Evolutionary conservation across 2,797 vertebrate genomes (phyloP), one percentile per base, ranked within the genome.

Genomic region (Sardinella longiceps): DNA sequence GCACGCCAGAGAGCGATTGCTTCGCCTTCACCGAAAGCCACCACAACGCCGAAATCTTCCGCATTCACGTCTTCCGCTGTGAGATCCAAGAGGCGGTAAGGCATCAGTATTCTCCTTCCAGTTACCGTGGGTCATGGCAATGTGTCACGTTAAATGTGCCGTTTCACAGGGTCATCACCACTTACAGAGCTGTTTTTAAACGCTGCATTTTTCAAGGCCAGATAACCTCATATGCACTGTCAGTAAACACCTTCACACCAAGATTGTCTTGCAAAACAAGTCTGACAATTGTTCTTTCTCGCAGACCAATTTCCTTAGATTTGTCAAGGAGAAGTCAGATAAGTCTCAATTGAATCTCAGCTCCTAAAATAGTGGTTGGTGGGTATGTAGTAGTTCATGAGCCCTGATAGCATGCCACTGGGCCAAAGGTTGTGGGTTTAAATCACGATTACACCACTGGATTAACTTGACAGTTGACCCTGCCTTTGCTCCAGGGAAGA

Each of bases 21-120:
- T 99, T 99, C 87, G 98, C 98, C 89, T 99, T 99, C 92, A 99
- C 98, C 0, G 98, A 99, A 94, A 99, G 98, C 95, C 98, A 99
- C 94, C 97, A 97, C 94, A 99, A 99, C 23, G 94, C 98, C 0
- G 98, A 99, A 91, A 97, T 99, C 94, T 99, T 99, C 96, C 96
- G 98, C 92, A 99, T 99, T 93, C 98, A 99, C 0, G 98, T 99
- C 93, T 99, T 99, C 92, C 97, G 98, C 88, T 99, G 98, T 91
- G 97, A 99, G 94, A 99, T 99, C 94, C 98, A 98, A 92, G 98
- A 99, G 94, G 98, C 98, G 93, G 98, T 99, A 93, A 98, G 98
- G 9, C 33, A 66, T 28, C 15, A 53, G 20, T 18, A 20, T 3
- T 53, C 20, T 20, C 15, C 20, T 18, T 20, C 18, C 51, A 53